phyloP scores from a whole-genome alignment of 2,888 invertebrate species.

The Pollenia labialis region DNA sequence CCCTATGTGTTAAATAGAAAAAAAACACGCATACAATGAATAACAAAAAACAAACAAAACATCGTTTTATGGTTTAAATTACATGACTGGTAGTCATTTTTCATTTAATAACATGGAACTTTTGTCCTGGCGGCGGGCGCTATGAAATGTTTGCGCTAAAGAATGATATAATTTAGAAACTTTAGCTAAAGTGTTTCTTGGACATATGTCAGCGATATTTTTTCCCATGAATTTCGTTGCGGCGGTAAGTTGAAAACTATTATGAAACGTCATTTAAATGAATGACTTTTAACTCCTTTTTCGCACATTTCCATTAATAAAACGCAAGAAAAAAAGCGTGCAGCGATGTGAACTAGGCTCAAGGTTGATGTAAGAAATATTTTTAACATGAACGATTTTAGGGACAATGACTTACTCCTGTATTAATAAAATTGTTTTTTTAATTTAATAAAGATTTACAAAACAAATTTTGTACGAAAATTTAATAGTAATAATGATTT shows the following conservation, averaged over 20 bases:
- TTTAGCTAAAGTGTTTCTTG: constrained; percentile 64
- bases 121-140: constrained; percentile 16
- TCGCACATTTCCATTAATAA: constrained; percentile 69
- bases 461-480: no score
- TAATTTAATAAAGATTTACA: no score
- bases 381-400: no score
- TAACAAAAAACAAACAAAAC: background rate
- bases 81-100: constrained; percentile 62
- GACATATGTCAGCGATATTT: constrained; percentile 60
- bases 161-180: constrained; percentile 23
- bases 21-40: constrained; percentile 1
- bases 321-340: constrained; percentile 24
- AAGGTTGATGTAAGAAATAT: constrained; percentile 20
- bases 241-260: constrained; percentile 60
- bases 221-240: constrained; percentile 7
- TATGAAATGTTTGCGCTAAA: background rate
- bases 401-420: constrained; percentile 23
- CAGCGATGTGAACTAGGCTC: constrained; percentile 4
- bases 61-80: constrained; percentile 57
- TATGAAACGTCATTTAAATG: constrained; percentile 69
- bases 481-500: no score
- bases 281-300: constrained; percentile 70
- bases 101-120: constrained; percentile 58
- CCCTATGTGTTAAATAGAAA: background rate
- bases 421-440: no score